Percentiles rank a stretch among this genome's conserved stretches.
phyloP scores from a whole-genome alignment of 2,888 invertebrate species.

The Acheta domesticus region DNA sequence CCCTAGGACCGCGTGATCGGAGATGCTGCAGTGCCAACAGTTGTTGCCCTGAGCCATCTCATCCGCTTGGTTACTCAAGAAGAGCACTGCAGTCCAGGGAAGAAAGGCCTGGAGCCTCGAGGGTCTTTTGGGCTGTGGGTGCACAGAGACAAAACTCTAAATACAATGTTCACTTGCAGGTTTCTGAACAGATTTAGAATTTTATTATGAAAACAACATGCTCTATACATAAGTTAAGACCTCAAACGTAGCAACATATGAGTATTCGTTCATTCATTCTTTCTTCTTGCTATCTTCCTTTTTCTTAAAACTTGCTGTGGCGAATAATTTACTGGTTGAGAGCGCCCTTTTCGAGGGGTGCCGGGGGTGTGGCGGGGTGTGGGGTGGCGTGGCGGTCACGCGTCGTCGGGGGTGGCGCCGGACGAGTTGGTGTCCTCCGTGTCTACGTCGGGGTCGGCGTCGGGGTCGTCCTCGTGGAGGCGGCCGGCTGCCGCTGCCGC shows the following conservation, averaged over 20 bases:
- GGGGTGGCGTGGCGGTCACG: neutral
- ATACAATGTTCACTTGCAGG: too few relatives aligned
- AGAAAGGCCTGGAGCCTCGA: too few relatives aligned
- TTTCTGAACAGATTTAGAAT: slow-evolving; percentile 4
- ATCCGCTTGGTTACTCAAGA: too few relatives aligned
- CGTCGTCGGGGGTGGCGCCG: neutral
- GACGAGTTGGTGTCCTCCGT: neutral
- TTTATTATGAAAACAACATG: slow-evolving; percentile 12
- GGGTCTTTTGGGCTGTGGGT: too few relatives aligned
- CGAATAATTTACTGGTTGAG: neutral
- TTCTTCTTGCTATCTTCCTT: too few relatives aligned
- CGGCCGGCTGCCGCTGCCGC: neutral
- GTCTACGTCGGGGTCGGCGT: neutral
- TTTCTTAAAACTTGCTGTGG: neutral
- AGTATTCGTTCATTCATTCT: neutral
- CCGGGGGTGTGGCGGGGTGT: neutral
- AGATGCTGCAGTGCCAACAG: too few relatives aligned
- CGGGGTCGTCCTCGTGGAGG: neutral
- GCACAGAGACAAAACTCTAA: too few relatives aligned
- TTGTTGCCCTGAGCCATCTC: too few relatives aligned
- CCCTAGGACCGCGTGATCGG: too few relatives aligned
- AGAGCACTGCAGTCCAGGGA: too few relatives aligned
- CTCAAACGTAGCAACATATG: slow-evolving; percentile 18
- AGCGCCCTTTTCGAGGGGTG: neutral
- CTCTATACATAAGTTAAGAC: slow-evolving; percentile 10